Base-by-base conservation (phyloP, 2,113 vertebrate genomes). In the Saccopteryx leptura region DNA sequence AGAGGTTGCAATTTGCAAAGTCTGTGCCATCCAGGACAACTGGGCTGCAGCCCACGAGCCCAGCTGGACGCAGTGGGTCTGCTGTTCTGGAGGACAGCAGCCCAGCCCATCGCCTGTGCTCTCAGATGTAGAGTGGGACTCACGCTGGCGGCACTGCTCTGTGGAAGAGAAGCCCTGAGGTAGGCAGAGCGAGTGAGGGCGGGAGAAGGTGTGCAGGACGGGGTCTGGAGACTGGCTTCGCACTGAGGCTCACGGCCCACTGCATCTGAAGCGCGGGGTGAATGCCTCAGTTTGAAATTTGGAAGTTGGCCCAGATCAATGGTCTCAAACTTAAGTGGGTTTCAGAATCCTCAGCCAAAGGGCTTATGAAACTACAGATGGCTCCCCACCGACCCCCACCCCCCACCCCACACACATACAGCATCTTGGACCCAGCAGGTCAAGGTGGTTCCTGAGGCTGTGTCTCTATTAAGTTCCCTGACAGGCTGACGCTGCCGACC, bases 41-140 rank as follows among this genome's bases (percentile, higher is more conserved):
- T 12, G 14, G 5, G 17, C 1, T 28, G 1, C 1, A 21, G 39
- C 28, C 56, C 1, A 2, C 4, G 3, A 39, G 23, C 46, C 7
- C 14, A 14, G 2, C 19, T 1, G 5, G 21, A 81, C 31, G 56
- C 61, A 24, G 0, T 0, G 2, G 61, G 19, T 48, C 68, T 48
- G 6, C 19, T 50, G 28, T 68, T 1, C 2, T 11, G 46, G 12
- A 28, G 18, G 17, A 31, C 0, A 31, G 31, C 3, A 7, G 31
- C 28, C 50, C 48, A 2, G 17, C 7, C 92, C 60, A 3, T 24
- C 39, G 28, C 56, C 63, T 85, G 24, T 8, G 13, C 3, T 7
- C 72, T 26, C 60, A 21, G 28, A 60, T 2, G 2, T 5, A 12
- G 23, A 7, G 1, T 4, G 18, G 33, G 21, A 72, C 56, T 17